Evolutionary conservation across 2,113 vertebrate genomes (phyloP).

Genomic region (Climacteris rufus): DNA sequence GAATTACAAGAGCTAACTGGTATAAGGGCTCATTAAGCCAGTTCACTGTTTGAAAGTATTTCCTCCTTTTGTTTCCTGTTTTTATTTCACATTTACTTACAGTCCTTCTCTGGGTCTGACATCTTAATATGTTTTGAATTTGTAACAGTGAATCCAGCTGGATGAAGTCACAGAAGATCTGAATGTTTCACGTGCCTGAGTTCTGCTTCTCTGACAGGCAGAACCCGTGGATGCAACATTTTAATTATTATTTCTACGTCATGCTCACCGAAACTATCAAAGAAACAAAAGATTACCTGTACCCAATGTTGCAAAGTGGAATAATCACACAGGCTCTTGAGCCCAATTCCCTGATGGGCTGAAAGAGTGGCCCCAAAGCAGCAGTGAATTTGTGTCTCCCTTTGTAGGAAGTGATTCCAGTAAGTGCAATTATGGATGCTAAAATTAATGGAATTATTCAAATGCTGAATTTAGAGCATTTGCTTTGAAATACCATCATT

Average conservation of each 20-base stretch:
- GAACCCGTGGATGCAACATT: conserved; percentile 7
- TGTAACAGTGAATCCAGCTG: not conserved
- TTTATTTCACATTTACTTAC: not conserved
- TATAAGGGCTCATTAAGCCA: not conserved
- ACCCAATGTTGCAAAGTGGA: not conserved
- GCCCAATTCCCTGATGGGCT: not conserved
- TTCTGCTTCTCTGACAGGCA: conserved; percentile 24
- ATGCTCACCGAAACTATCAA: conserved; percentile 25
- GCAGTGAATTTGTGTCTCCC: not conserved
- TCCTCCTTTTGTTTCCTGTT: not conserved
- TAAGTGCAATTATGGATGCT: not conserved
- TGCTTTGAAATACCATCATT: not conserved
- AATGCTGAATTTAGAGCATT: not conserved
- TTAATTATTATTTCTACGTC: conserved; percentile 55
- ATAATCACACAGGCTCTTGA: not conserved
- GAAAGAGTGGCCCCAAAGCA: not conserved
- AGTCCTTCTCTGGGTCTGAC: not conserved
- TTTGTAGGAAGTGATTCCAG: not conserved
- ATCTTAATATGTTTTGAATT: not conserved
- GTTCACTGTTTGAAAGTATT: not conserved
- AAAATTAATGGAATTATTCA: not conserved
- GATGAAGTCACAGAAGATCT: not conserved
- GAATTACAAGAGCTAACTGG: not conserved
- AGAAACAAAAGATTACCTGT: conserved; percentile 47
- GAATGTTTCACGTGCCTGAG: not conserved